Conservation (phyloP, 1,140 invertebrate species). For the Drosophila repleta region DNA sequence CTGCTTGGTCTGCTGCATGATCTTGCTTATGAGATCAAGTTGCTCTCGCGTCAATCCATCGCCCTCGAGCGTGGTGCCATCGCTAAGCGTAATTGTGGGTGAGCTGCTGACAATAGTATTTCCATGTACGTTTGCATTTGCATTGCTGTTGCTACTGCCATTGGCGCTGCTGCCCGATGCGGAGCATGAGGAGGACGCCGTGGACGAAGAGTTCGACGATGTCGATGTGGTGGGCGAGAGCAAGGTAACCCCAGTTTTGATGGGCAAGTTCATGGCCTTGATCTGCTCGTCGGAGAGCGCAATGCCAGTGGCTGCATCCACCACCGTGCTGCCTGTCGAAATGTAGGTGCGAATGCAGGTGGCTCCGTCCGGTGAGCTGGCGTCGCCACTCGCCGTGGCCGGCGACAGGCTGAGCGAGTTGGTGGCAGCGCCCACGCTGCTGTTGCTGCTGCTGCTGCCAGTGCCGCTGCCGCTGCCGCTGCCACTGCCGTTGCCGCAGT, state of each 20-base stretch:
- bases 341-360: constrained; percentile 84
- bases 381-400: constrained; percentile 83
- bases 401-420: constrained; percentile 77
- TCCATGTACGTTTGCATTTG: constrained; percentile 8
- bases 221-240: constrained; percentile 76
- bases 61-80: constrained; percentile 85
- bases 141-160: constrained; percentile 1
- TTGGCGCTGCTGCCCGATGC: constrained; percentile 30
- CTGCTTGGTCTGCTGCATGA: constrained; percentile 90
- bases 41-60: constrained; percentile 89
- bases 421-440: constrained; percentile 38
- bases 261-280: constrained; percentile 77
- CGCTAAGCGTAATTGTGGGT: constrained; percentile 81
- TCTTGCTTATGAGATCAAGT: constrained; percentile 90
- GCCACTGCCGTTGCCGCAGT: constrained; percentile 32
- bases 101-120: constrained; percentile 58
- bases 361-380: constrained; percentile 84
- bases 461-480: too few species aligned
- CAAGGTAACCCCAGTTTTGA: constrained; percentile 75
- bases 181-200: constrained; percentile 48
- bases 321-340: constrained; percentile 71
- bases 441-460: constrained; percentile 30
- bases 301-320: constrained; percentile 77
- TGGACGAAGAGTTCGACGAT: constrained; percentile 64
- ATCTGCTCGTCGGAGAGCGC: constrained; percentile 77